Percentiles rank a stretch among this genome's conserved stretches.
Evolutionary conservation across 2,113 vertebrate genomes (phyloP).

Genomic region (Jaculus jaculus): DNA sequence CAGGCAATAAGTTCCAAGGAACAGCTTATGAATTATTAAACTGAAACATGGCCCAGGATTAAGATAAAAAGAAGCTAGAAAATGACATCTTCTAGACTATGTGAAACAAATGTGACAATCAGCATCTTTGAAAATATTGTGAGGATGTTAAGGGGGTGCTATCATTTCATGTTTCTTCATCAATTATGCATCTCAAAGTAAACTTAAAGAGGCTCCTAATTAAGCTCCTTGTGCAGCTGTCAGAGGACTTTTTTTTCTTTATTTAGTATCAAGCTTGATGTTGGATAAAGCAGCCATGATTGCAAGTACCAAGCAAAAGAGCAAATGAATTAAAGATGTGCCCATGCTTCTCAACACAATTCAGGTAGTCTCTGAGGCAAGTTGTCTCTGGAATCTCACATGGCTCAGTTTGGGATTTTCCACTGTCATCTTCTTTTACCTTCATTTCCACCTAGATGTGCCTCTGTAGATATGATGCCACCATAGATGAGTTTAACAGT

Average conservation of each 20-base stretch:
- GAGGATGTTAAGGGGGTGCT: slow-evolving; percentile 70
- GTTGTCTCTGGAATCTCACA: neutral
- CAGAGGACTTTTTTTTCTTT: slow-evolving; percentile 78
- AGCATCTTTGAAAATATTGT: slow-evolving; percentile 77
- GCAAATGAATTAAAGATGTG: slow-evolving; percentile 74
- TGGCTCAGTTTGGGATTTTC: slow-evolving; percentile 4
- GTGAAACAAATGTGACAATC: slow-evolving; percentile 80
- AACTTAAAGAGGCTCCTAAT: slow-evolving; percentile 82
- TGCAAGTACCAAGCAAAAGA: slow-evolving; percentile 70
- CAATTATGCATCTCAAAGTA: slow-evolving; percentile 79
- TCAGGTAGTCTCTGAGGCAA: slow-evolving; percentile 1
- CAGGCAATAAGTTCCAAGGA: slow-evolving; percentile 65
- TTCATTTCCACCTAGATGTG: neutral
- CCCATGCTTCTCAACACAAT: slow-evolving; percentile 52
- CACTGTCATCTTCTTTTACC: neutral
- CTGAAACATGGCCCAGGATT: slow-evolving; percentile 65
- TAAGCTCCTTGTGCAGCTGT: slow-evolving; percentile 80
- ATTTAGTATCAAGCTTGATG: slow-evolving; percentile 70
- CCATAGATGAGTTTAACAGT: neutral
- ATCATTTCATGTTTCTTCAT: slow-evolving; percentile 78
- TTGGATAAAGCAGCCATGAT: slow-evolving; percentile 76
- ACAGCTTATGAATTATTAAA: slow-evolving; percentile 83
- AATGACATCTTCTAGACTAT: slow-evolving; percentile 72
- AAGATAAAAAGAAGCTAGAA: slow-evolving; percentile 66
- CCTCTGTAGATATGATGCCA: neutral